A percentile compares a stretch with the other conserved stretches of the same genome.
phyloP scores from a whole-genome alignment of 2,888 invertebrate species.

The Drosophila maculinotata region DNA sequence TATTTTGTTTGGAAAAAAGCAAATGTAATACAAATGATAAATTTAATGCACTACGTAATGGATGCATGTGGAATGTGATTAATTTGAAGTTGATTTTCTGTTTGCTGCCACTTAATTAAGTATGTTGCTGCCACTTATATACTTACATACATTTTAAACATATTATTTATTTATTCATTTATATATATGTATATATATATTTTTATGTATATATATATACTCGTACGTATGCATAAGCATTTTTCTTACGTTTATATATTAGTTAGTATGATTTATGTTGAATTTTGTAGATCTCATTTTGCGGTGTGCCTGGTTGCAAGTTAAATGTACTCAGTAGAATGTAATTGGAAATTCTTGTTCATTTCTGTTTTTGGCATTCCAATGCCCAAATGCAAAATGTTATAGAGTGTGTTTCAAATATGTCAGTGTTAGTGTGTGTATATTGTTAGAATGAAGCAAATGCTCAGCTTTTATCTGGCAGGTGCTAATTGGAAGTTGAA shows the following conservation, averaged over 20 bases:
- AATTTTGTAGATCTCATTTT: constrained; percentile 68
- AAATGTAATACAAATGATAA: constrained; percentile 7
- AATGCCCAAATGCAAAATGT: constrained; percentile 51
- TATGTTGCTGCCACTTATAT: constrained; percentile 67
- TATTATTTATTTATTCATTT: constrained; percentile 48
- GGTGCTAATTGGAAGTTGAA: constrained; percentile 47
- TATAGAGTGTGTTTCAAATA: background rate
- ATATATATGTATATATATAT: constrained; percentile 28
- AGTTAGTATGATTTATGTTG: constrained; percentile 51
- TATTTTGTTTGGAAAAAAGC: constrained; percentile 14
- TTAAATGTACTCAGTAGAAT: constrained; percentile 42
- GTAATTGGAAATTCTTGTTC: constrained; percentile 56
- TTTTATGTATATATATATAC: constrained; percentile 17
- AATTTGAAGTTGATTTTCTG: constrained; percentile 39
- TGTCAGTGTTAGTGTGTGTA: background rate
- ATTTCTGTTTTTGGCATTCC: constrained; percentile 34
- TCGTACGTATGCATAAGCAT: constrained; percentile 49
- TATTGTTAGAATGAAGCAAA: constrained; percentile 36
- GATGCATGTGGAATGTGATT: constrained; percentile 33
- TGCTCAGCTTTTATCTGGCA: constrained; percentile 38
- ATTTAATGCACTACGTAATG: constrained; percentile 35
- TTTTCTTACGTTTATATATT: constrained; percentile 56
- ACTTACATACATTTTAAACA: constrained; percentile 80
- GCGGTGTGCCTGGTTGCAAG: constrained; percentile 62
- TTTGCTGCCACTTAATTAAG: constrained; percentile 69